Percentiles rank a stretch among this genome's conserved stretches.
These are phyloP conservation scores for Callimorpha dominula DNA, from an alignment of 2,888 invertebrate species.

Conservation along the genomic window DNA sequence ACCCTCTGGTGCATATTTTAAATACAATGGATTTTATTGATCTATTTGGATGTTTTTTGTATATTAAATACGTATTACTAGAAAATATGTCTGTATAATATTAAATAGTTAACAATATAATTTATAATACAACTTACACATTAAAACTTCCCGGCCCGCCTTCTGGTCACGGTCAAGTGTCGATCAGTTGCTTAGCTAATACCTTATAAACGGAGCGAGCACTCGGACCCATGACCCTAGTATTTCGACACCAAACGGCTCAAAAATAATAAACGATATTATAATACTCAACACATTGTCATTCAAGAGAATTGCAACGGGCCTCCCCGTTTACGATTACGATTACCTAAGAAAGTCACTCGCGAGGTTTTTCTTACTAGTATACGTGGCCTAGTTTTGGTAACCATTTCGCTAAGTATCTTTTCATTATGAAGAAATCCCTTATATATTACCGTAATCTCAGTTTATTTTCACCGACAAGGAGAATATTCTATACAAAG, in stretches of 20 bases:
- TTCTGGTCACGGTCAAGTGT: too few species aligned
- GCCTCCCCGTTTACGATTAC: too few species aligned
- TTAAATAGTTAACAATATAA: too few species aligned
- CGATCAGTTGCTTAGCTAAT: too few species aligned
- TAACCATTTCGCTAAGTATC: background rate
- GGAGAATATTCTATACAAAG: background rate
- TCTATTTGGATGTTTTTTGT: slow-evolving; percentile 8
- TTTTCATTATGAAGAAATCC: background rate
- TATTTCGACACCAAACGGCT: too few species aligned
- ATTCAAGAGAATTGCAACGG: background rate
- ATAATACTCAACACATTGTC: background rate
- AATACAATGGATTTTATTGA: slow-evolving; percentile 22
- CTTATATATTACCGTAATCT: background rate
- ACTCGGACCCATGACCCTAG: too few species aligned
- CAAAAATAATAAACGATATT: background rate
- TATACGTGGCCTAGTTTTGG: background rate
- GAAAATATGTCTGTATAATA: background rate
- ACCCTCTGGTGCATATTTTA: slow-evolving; percentile 27
- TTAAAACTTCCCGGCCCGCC: too few species aligned
- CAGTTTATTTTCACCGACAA: background rate
- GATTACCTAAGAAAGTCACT: background rate
- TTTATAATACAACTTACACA: too few species aligned
- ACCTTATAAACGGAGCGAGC: too few species aligned
- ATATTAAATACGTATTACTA: background rate
- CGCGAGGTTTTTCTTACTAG: background rate